Percentiles rank a stretch among this genome's conserved stretches.
phyloP scores from a whole-genome alignment of 2,113 vertebrate genomes.

The Deroptyus accipitrinus region DNA sequence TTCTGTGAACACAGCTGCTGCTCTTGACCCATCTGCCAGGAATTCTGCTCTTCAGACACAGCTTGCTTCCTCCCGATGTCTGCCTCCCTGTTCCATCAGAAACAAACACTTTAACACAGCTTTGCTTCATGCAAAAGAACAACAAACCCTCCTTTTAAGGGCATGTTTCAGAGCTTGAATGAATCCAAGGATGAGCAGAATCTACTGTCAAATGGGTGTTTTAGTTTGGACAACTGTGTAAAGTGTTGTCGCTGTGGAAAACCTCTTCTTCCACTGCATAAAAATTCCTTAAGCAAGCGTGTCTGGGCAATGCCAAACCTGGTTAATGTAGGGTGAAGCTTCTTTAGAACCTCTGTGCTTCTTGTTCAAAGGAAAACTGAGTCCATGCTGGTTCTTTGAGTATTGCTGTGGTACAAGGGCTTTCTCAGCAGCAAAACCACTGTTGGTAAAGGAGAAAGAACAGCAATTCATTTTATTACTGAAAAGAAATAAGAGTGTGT shows the following conservation, averaged over 20 bases:
- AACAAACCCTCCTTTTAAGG: conserved; percentile 12
- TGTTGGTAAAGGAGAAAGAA: neutral
- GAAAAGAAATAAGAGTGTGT: neutral
- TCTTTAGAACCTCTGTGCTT: neutral
- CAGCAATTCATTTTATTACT: neutral
- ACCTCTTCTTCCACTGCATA: neutral
- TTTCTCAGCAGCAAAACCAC: neutral
- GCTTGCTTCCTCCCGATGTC: conserved; percentile 48
- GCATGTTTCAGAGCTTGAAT: neutral
- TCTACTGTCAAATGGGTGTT: neutral
- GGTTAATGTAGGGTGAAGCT: neutral
- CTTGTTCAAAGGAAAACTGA: neutral
- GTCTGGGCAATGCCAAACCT: neutral
- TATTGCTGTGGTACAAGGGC: neutral
- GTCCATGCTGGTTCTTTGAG: neutral
- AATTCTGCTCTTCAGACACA: conserved; percentile 63
- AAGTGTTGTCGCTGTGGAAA: neutral
- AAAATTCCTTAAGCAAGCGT: neutral
- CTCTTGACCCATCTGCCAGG: conserved; percentile 67
- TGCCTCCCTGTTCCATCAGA: conserved; percentile 35
- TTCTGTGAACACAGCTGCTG: conserved; percentile 56
- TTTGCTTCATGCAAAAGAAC: conserved; percentile 39
- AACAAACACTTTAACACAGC: conserved; percentile 54
- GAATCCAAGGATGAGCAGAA: neutral
- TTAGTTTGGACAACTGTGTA: neutral